These are phyloP conservation scores for Mactra quadrangularis DNA, from an alignment of 1,140 invertebrate species.

Conservation along the genomic window DNA sequence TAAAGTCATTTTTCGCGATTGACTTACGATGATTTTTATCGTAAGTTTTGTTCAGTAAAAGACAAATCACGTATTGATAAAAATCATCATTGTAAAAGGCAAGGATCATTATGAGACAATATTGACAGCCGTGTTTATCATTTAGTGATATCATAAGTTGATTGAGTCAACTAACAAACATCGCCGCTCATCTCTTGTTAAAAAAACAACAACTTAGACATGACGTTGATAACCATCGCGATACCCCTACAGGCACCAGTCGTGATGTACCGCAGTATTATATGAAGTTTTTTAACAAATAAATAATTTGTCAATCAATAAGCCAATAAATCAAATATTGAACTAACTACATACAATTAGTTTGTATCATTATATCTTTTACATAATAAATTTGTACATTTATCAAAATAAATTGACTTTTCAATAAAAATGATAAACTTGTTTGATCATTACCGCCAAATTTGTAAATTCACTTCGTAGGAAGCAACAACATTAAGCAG, in stretches of 20 bases:
- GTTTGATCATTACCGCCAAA: slow-evolving; percentile 13
- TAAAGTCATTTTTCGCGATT: too few species aligned
- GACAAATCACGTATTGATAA: too few species aligned
- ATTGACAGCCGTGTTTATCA: too few species aligned
- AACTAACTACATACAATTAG: slow-evolving; percentile 6
- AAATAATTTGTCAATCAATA: slow-evolving; percentile 49
- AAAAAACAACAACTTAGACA: too few species aligned
- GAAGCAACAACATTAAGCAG: not conserved
- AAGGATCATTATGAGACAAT: too few species aligned
- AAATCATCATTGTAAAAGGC: too few species aligned
- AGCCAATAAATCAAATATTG: slow-evolving; percentile 55
- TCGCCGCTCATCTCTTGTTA: too few species aligned
- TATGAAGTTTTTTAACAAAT: slow-evolving; percentile 5
- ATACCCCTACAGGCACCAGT: not conserved
- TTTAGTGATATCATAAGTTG: too few species aligned
- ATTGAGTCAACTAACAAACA: too few species aligned
- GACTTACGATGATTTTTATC: too few species aligned
- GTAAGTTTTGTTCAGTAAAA: too few species aligned
- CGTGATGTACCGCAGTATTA: not conserved
- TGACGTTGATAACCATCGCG: not conserved
- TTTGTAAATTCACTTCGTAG: not conserved
- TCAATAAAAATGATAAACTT: slow-evolving; percentile 17
- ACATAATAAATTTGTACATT: slow-evolving; percentile 42
- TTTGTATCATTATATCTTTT: slow-evolving; percentile 28
- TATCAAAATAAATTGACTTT: slow-evolving; percentile 52